Conservation (phyloP, 2,888 invertebrate species). For the Tenthredo scrophulariae region DNA sequence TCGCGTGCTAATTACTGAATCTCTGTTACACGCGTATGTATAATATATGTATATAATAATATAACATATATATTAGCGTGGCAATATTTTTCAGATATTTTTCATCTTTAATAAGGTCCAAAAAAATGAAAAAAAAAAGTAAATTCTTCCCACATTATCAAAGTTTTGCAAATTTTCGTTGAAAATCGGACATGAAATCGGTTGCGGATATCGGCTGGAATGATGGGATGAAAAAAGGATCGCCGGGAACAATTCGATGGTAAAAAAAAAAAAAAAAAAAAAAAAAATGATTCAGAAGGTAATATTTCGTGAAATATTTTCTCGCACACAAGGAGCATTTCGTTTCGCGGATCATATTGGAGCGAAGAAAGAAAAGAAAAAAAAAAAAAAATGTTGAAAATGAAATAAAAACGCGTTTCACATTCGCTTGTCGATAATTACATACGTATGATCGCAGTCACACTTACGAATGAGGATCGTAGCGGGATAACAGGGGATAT, state of each 20-base stretch:
- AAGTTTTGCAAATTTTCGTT: no score
- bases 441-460: background rate
- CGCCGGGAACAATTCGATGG: no score
- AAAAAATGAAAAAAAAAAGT: no score
- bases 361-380: background rate
- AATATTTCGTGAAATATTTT: background rate
- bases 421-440: slow-evolving; percentile 6
- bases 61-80: no score
- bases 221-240: no score
- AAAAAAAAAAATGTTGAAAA: background rate
- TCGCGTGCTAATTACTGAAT: slow-evolving; percentile 35
- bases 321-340: background rate
- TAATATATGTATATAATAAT: background rate
- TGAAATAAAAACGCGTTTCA: background rate
- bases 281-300: background rate
- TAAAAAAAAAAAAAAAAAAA: no score
- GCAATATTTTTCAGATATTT: no score
- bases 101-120: no score
- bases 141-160: no score
- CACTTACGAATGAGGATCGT: slow-evolving; percentile 3
- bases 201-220: no score
- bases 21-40: background rate
- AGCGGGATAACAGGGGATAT: background rate
- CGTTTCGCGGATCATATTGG: background rate
- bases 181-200: no score